Conservation (phyloP, 2,797 vertebrate genomes). For the Anas flavirostris region DNA sequence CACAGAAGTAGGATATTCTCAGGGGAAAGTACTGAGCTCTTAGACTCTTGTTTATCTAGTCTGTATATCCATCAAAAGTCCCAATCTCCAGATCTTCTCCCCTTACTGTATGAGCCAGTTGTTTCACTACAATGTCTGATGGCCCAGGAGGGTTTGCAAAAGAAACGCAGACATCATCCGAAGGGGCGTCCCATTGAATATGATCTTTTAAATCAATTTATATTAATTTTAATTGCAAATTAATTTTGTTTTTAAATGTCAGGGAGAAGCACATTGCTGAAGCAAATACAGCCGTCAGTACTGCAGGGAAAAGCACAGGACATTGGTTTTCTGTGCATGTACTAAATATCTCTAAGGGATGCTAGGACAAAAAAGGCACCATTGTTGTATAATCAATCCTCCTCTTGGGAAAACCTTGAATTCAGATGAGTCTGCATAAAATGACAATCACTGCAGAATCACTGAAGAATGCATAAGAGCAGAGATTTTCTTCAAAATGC, state of each 20-base stretch:
- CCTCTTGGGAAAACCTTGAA: neutral
- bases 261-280: neutral
- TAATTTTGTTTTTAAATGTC: neutral
- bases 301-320: neutral
- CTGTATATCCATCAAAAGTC: neutral
- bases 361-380: neutral
- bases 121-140: neutral
- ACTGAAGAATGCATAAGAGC: neutral
- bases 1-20: neutral
- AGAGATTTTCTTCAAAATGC: neutral
- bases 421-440: conserved; percentile 3
- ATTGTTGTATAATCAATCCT: neutral
- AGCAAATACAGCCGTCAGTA: neutral
- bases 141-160: neutral
- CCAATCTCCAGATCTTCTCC: neutral
- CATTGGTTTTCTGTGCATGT: neutral
- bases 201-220: neutral
- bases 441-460: neutral
- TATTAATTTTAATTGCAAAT: neutral
- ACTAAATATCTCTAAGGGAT: neutral
- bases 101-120: neutral
- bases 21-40: neutral
- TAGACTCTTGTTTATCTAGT: neutral
- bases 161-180: neutral
- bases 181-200: neutral